Conservation (phyloP, 2,888 invertebrate genomes). For the Tipula confusa region DNA sequence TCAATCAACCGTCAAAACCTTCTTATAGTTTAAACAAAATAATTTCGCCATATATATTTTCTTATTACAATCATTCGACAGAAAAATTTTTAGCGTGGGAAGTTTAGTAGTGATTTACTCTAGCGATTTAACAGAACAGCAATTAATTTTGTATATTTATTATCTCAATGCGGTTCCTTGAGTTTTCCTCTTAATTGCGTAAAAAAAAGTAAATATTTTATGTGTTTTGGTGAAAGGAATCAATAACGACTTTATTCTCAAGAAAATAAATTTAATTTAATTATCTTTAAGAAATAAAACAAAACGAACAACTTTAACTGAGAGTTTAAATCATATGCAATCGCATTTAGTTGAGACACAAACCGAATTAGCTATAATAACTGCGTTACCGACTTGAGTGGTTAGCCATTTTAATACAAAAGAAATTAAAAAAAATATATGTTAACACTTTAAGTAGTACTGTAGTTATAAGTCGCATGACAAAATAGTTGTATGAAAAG, state of each 20-base stretch:
- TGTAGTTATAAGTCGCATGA: no score
- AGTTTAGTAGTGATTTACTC: background rate
- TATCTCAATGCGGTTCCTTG: background rate
- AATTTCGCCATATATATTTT: background rate
- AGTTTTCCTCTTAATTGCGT: constrained; percentile 12
- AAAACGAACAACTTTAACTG: background rate
- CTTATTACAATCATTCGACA: background rate
- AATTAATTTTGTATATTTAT: background rate
- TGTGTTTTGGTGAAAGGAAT: background rate
- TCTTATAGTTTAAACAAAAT: background rate
- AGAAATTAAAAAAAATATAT: no score
- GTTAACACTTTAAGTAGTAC: no score
- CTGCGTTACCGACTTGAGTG: background rate
- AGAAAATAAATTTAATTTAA: background rate
- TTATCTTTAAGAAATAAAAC: background rate
- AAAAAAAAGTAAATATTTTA: background rate
- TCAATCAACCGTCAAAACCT: background rate
- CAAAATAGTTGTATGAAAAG: no score
- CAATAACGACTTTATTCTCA: background rate
- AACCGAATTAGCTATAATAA: background rate
- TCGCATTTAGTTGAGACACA: background rate
- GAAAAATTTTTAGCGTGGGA: background rate
- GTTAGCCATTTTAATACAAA: no score
- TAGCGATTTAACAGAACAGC: background rate
- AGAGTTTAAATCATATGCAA: background rate